Base-by-base conservation (phyloP, 2,888 invertebrate genomes). In the Sinodicranocentrus sp. region DNA sequence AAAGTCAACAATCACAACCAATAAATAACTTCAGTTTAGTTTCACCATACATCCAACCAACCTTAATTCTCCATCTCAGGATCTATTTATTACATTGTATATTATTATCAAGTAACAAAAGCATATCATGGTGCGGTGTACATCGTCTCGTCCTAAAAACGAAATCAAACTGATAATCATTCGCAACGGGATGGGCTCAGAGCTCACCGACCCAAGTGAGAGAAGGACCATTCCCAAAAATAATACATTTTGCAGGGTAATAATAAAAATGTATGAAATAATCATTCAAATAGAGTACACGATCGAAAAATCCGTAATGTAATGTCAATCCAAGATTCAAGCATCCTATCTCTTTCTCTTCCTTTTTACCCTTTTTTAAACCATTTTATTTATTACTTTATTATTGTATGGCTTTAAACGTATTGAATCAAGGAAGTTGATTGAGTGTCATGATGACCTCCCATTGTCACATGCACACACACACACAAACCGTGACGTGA, bases 401-500 rank as follows among this genome's bases (percentile, higher is more conserved):
- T 8, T 8, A 39, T 39, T 39, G 13, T 39, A 39, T 13, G 39
- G 5, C 13, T 39, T 39, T 39, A 13, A 39, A 39, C 39, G 6
- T 10, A 19, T 57, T 25, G 25, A 25, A 57, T 48, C 10, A 39
- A 48, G 48, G 48, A 61, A 68, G 52, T 78, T 82, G 73, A 82
- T 75, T 82, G 68, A 75, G 65, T 82, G 70, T 75, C 82, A 75
- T 39, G 68, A 76, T 82, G 82, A 82, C 82, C 82, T 76, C 75
- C 76, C 70, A 82, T 75, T 82, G 75, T 75, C 65, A 44, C 26
- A 43, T 72, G 61, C 52, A 65, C 19, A 33, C 28, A 54, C 8
- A 48, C 3, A n/a, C n/a, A 17, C 6, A 52, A n/a, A 61, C 67
- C 33, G 48, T 39, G 39, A 21, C 39, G n/a, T 65, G 61, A 59